Evolutionary conservation across 2,113 vertebrate species (phyloP).

Genomic region (Struthidea cinerea): DNA sequence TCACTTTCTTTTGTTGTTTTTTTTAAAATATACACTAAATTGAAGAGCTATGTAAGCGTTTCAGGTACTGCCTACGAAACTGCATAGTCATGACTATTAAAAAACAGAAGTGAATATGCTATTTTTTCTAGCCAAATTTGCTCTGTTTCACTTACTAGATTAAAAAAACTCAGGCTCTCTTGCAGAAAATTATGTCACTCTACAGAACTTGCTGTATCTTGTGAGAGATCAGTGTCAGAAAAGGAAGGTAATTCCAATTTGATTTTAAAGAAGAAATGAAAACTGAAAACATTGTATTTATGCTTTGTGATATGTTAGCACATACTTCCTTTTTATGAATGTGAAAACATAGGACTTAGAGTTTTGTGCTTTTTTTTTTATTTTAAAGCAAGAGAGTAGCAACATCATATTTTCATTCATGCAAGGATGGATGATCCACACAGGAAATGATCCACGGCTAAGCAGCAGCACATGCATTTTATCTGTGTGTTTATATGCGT

Average conservation of each 20-base stretch:
- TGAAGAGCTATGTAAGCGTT: background rate
- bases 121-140: background rate
- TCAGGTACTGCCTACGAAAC: background rate
- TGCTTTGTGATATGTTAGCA: background rate
- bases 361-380: background rate
- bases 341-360: background rate
- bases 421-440: background rate
- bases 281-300: slow-evolving; percentile 28
- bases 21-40: background rate
- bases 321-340: background rate
- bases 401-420: background rate
- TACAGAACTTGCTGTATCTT: background rate
- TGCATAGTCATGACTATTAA: background rate
- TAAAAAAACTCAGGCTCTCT: background rate
- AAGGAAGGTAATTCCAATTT: slow-evolving; percentile 23
- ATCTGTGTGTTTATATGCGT: background rate
- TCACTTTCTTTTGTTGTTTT: background rate
- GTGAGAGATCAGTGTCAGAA: background rate
- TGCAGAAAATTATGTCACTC: background rate
- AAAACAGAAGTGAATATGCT: background rate
- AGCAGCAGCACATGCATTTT: background rate
- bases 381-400: background rate
- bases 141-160: background rate
- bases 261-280: slow-evolving; percentile 12
- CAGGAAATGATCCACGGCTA: background rate